These are phyloP conservation scores for Lutraria rhynchaena DNA, from an alignment of 1,140 invertebrate genomes.

Conservation along the genomic window DNA sequence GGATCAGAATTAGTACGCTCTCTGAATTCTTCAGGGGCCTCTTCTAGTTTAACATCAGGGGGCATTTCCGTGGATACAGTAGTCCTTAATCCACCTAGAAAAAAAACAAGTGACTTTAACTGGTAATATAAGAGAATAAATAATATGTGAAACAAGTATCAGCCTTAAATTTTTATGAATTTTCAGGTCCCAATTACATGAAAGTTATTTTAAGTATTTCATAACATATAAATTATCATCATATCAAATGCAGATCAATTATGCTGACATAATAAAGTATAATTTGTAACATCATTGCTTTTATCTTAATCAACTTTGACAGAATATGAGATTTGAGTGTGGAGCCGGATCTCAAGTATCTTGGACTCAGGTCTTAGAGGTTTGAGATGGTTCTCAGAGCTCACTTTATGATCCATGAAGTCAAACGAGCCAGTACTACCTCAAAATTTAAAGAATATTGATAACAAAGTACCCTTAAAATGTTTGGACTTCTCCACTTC, in stretches of 20 bases:
- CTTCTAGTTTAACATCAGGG: background rate
- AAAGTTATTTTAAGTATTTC: too few relatives aligned
- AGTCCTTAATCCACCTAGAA: slow-evolving; percentile 10
- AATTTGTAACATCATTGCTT: background rate
- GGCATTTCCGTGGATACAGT: background rate
- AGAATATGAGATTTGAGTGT: background rate
- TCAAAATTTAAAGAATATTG: background rate
- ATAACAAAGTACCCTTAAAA: too few relatives aligned
- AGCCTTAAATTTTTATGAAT: too few relatives aligned
- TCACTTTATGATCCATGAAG: background rate
- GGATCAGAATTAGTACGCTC: slow-evolving; percentile 33
- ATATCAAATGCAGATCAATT: too few relatives aligned
- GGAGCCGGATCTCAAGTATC: background rate
- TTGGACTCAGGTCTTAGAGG: background rate
- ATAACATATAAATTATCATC: too few relatives aligned
- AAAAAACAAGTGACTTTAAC: too few relatives aligned
- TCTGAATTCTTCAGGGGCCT: slow-evolving; percentile 25
- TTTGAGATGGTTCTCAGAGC: background rate
- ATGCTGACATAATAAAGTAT: too few relatives aligned
- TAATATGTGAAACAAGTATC: too few relatives aligned
- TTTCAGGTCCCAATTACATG: too few relatives aligned
- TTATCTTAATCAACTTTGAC: background rate
- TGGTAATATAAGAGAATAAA: too few relatives aligned
- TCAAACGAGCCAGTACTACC: background rate
- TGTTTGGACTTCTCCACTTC: slow-evolving; percentile 61